Base-by-base conservation (phyloP, 2,797 vertebrate species). In the Propithecus perrieri region DNA sequence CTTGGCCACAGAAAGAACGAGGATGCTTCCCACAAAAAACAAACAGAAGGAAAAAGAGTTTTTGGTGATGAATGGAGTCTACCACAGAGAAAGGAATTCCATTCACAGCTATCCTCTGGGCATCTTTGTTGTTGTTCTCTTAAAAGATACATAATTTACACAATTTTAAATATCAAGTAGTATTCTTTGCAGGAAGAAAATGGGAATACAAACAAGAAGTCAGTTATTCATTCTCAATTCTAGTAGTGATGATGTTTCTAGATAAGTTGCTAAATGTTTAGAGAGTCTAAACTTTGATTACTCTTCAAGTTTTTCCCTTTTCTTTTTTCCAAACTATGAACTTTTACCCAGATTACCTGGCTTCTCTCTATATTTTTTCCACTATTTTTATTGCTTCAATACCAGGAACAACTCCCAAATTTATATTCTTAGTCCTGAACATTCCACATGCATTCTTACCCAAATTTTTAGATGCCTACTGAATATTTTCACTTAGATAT, bases 401-500 rank as follows among this genome's bases (percentile, higher is more conserved):
- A 92, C 79, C 53, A 85, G 12, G 55, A 24, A 86, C 38, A 84
- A 90, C 15, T 81, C 41, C 50, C 33, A 80, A 83, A 50, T 95
- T 94, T 86, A n/a, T 63, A 80, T 81, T 72, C 24, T 26, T 50
- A 76, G 46, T 26, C 35, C 41, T 91, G 53, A 69, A 33, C 9
- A 90, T 87, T 69, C 26, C 15, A 63, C 1, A 83, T 20, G 96
- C 26, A 65, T 74, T 86, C 8, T 50, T 50, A 79, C 1, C 15
- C 35, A 89, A 61, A 95, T 76, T 87, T 97, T 75, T 50, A 94
- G 85, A 87, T 59, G 26, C 3, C 88, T 90, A 88, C n/a, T 76
- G 17, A 71, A 53, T 87, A 93, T 61, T 86, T 71, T 92, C 65
- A 95, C 63, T 17, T 81, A 65, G 13, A 79, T 80, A 89, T 91